Base-by-base conservation (phyloP, 2,797 vertebrate genomes). In the Emys orbicularis region DNA sequence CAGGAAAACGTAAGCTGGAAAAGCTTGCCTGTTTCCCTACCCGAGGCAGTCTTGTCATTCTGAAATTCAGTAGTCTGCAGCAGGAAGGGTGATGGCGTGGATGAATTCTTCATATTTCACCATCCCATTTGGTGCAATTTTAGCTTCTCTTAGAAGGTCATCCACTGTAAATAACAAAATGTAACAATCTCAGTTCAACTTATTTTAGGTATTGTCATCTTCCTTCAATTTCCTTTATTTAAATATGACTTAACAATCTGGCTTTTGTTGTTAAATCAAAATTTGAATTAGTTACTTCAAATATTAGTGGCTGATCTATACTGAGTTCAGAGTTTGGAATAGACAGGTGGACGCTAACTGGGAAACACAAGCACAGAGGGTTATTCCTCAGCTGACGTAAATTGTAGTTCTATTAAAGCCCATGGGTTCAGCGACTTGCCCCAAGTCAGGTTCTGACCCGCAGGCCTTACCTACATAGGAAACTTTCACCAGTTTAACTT, bases 61-160 rank as follows among this genome's bases (percentile, higher is more conserved):
- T 3, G 34, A 11, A 3, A 2, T 5, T 99, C 97, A 99, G 96
- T 99, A 99, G 96, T 99, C 99, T 0, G 84, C 96, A 1, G 89
- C 54, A 2, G 99, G 99, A 52, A 99, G 98, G 2, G 98, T 99
- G 72, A 99, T 97, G 95, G 95, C 98, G 56, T 59, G 98, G 65
- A 99, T 98, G 34, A 99, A 99, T 65, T 99, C 98, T 5, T 99
- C 98, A 0, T 99, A 99, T 86, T 98, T 98, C 91, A 99, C 95
- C 0, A 85, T 96, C n/a, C 99, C 99, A 0, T 98, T 98, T 0
- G 98, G 97, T 50, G 98, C 98, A 8, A 99, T 86, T 10, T 98
- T 98, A 34, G 98, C 99, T 95, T 99, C 99, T 90, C 90, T 98
- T 86, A 99, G 99, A 97, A 99, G 98, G 6, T 99, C 98, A 6